These are phyloP conservation scores for Centrocercus urophasianus DNA, from an alignment of 2,113 vertebrate species.

Conservation along the genomic window DNA sequence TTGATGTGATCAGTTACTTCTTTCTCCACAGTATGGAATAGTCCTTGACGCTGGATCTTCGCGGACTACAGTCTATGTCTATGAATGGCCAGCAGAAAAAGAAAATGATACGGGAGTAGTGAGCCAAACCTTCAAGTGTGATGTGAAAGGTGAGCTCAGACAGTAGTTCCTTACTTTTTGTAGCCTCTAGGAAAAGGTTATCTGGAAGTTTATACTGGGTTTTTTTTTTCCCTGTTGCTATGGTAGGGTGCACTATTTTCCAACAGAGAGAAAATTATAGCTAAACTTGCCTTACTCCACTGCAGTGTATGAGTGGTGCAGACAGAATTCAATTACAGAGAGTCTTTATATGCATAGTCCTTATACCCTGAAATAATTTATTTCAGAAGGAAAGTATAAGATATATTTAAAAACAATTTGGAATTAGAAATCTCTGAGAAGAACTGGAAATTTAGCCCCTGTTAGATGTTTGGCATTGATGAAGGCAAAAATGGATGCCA, in stretches of 20 bases:
- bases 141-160: slow-evolving; percentile 82
- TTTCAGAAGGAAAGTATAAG: background rate
- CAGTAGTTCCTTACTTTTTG: background rate
- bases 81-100: slow-evolving; percentile 95
- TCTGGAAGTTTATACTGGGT: background rate
- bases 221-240: fast-evolving
- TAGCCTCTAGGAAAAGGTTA: background rate
- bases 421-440: background rate
- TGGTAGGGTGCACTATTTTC: background rate
- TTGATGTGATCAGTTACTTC: background rate
- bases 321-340: background rate
- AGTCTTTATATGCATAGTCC: background rate
- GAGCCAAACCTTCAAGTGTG: slow-evolving; percentile 83
- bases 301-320: background rate
- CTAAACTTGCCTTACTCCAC: background rate
- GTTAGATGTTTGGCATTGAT: background rate
- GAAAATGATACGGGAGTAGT: slow-evolving; percentile 94
- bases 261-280: background rate
- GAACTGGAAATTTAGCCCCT: background rate
- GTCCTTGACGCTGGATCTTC: slow-evolving; percentile 96
- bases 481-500: background rate
- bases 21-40: slow-evolving; percentile 86
- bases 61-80: slow-evolving; percentile 90
- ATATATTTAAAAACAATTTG: background rate
- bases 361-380: background rate